Evolutionary conservation across 2,113 vertebrate genomes (phyloP), one percentile per base, ranked within the genome.

Genomic region (Galemys pyrenaicus): DNA sequence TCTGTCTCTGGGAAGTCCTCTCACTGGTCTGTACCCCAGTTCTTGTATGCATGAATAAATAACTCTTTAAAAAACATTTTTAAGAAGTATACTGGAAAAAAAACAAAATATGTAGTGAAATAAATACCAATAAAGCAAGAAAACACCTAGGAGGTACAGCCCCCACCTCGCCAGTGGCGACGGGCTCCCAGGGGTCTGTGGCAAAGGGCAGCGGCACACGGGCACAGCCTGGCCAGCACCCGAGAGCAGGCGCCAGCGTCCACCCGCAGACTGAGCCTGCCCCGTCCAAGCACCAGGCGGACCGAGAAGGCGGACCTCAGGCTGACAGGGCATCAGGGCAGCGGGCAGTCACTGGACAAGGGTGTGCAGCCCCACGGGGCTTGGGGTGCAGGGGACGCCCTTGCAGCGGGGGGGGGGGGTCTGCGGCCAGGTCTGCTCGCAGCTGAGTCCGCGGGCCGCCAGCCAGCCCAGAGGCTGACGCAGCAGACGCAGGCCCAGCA

Each of bases 221-320:
- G 26, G 41, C 60, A 37, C 5, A 5, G 2, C 39, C 15, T 41
- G 9, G 67, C 30, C 75, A 12, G 35, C 30, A n/a, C 35, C 15
- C 17, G 46, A 68, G 12, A 37, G 16, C 44, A 30, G 19, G 0
- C 37, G 32, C 71, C 3, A 1, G 0, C 1, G 5, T n/a, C 75
- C 37, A 1, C 2, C 0, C 16, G 73, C 64, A 26, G n/a, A 35
- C 1, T 17, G 32, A 30, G 44, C 46, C 13, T 4, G 2, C 44
- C 65, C 89, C 85, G 15, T 15, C 11, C 6, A 8, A 26, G 22
- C 20, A 0, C 19, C 30, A 9, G 51, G 62, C 30, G 84, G 49
- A 49, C 49, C 49, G n/a, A n/a, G n/a, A n/a, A 44, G 44, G 44
- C 44, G 54, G 20, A 24, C 19, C 54, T 17, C 5, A 56, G 20